Base-by-base conservation (phyloP, 2,113 vertebrate genomes). In the Pristiophorus japonicus region DNA sequence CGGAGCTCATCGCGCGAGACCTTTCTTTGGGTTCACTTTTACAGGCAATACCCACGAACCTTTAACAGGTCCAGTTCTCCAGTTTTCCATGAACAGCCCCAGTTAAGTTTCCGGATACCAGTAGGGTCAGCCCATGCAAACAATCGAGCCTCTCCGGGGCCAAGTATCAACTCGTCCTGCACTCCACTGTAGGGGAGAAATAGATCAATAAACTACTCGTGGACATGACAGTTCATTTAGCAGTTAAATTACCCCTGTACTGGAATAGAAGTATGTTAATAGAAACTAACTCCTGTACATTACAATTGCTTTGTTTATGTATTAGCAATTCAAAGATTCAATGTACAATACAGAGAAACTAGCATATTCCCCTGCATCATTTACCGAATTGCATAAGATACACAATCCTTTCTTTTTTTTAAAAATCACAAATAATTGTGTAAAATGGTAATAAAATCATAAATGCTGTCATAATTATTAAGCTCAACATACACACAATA, bases 71-170 rank as follows among this genome's bases (percentile, higher is more conserved):
- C 97, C 11, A 98, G 98, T 96, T 99, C 98, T 95, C 98, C 99
- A 12, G 94, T 96, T n/a, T 97, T 97, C 0, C 98, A 97, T 4
- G 96, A 96, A 75, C 97, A 99, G 65, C 93, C 97, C 99, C 99
- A 99, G 10, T 94, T 96, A 34, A 99, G 96, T 51, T 96, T 98
- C 91, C 98, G 98, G 5, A 97, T 96, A 4, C 98, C 97, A 0
- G 98, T 97, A 3, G 99, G 99, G 96, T 99, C 97, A 10, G 98
- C 98, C 99, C 99, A 99, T 0, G 97, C 98, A 97, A 99, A 99
- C 34, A 98, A 97, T 5, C 97, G 98, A 0, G 97, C 98, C 96
- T 99, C 96, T 42, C 97, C 97, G 0, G 99, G 98, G 75, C 98
- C 97, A 75, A 99, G 96, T 45, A 97, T 96, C 95, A 97, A 96